phyloP scores from a whole-genome alignment of 2,888 invertebrate genomes.

The Stenotaenia linearis region DNA sequence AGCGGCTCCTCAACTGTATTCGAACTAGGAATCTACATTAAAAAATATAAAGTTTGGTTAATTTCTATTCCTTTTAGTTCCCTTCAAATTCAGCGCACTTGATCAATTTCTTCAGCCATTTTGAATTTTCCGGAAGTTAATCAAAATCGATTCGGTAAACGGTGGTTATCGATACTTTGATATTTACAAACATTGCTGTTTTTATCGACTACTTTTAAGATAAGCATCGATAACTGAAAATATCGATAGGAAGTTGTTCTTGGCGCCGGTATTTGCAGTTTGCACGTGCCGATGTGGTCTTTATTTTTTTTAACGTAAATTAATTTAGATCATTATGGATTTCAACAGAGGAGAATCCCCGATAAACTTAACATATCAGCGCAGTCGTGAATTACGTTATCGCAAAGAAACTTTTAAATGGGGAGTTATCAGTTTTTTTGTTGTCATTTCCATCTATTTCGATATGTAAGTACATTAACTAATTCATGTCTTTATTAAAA shows the following conservation, averaged over 20 bases:
- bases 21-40: slow-evolving; percentile 47
- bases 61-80: background rate
- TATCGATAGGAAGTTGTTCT: too few species aligned
- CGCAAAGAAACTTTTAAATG: background rate
- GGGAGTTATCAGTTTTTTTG: background rate
- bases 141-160: too few species aligned
- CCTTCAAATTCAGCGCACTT: slow-evolving; percentile 39
- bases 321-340: too few species aligned
- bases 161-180: background rate
- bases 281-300: too few species aligned
- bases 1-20: slow-evolving; percentile 96
- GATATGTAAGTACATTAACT: slow-evolving; percentile 9
- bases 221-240: background rate
- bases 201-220: too few species aligned
- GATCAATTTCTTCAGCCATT: slow-evolving; percentile 45
- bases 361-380: background rate
- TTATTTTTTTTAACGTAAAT: too few species aligned
- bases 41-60: background rate
- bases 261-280: too few species aligned
- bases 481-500: background rate
- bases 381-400: background rate
- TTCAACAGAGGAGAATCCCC: too few species aligned
- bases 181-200: too few species aligned
- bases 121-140: slow-evolving; percentile 30
- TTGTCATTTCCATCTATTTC: background rate